Base-by-base conservation (phyloP, 2,797 vertebrate species). In the Sarcoramphus papa region DNA sequence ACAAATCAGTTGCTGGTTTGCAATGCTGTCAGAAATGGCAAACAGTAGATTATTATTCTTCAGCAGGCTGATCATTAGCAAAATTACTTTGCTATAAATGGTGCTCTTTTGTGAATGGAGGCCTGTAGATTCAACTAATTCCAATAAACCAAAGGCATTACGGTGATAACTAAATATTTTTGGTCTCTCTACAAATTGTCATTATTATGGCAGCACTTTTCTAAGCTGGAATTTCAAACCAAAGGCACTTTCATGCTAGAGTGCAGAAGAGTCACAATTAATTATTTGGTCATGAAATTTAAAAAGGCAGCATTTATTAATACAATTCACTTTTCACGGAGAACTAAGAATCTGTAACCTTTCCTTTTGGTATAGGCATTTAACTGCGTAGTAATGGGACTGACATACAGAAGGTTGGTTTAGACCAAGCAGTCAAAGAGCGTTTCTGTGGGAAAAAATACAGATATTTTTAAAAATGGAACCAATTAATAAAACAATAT, bases 241-340 rank as follows among this genome's bases (percentile, higher is more conserved):
- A 99, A 99, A 99, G 99, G 99, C 99, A 99, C 99, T 99, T 99
- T 98, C 99, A 99, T 98, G 99, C 99, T 98, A 98, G 99, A 98
- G 98, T 98, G 98, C 98, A 99, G 99, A 98, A 98, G 98, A 98
- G 95, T 98, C 97, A 98, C 98, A 98, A 98, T 98, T 98, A 98
- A 97, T 98, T 98, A 98, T 98, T 98, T 98, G 98, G 98, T 98
- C 97, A 96, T 97, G 97, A 96, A 97, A 98, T 97, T 98, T 97
- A 94, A 98, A 92, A 98, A 98, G 98, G 98, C 98, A 98, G 98
- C 98, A 97, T 98, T 97, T 97, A 93, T 96, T 97, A 97, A 97
- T 97, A 98, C 94, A 97, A 97, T 97, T 97, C 97, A 92, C 93
- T 98, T 98, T 97, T 95, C 97, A 97, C 18, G 92, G 97, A 96